Base-by-base conservation (phyloP, 2,888 invertebrate genomes). In the Prionchulus punctatus region DNA sequence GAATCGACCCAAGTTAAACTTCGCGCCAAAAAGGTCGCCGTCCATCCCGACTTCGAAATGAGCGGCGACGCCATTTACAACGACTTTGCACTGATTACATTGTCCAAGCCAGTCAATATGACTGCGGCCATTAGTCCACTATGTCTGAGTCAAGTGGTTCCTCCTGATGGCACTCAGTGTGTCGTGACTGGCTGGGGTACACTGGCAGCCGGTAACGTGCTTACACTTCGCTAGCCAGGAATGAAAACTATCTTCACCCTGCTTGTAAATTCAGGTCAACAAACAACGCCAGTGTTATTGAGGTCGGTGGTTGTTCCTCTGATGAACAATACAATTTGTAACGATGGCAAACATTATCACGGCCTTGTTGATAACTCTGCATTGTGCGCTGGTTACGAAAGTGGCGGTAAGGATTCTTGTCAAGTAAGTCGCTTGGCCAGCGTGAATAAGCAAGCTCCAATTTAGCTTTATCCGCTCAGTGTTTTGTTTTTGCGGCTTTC, bases 141-240 rank as follows among this genome's bases (percentile, higher is more conserved):
- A 4, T 54, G 54, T 54, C 18, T 54, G 27, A 15, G 21, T 21
- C 7, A 23, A 47, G 12, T 2, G 4, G 54, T 54, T 26, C 54
- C 54, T n/a, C 43, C 75, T 56, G 80, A 85, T 0, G 58, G 56
- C n/a, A 59, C 53, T 12, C 43, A 57, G n/a, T 63, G 64, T 43
- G 62, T 60, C 23, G 65, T 65, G 7, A 60, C 62, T 54, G 65
- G 65, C 2, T 65, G 64, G 63, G 65, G 64, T 26, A n/a, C n/a
- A n/a, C n/a, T n/a, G n/a, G n/a, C n/a, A n/a, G n/a, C n/a, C 36
- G 18, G 36, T 7, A 7, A 36, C 36, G 36, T 36, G 18, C 12
- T 18, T 36, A 18, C 12, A 7, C 36, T 36, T 36, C 18, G 7
- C 12, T 12, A 36, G 7, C 18, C 12, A 36, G 36, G 36, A 18